Evolutionary conservation across 2,888 invertebrate genomes (phyloP).

Genomic region (Carpatolechia fugitivella): DNA sequence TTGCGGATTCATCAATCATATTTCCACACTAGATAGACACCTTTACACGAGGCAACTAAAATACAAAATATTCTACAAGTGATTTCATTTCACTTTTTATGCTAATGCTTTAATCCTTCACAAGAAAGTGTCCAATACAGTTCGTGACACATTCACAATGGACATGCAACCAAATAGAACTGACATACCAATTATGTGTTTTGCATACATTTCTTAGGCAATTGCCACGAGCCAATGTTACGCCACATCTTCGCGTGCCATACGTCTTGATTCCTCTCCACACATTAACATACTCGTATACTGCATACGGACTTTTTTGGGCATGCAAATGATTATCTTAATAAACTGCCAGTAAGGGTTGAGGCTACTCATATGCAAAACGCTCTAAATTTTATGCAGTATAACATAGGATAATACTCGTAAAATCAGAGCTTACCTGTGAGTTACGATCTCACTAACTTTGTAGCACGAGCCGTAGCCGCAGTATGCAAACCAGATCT

Average conservation of each 20-base stretch:
- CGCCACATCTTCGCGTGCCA: conserved; percentile 17
- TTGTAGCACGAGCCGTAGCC: conserved; percentile 26
- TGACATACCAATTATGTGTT: conserved; percentile 22
- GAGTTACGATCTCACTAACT: conserved; percentile 24
- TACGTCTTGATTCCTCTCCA: conserved; percentile 4
- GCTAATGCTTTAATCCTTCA: conserved; percentile 2
- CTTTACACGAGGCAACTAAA: neutral
- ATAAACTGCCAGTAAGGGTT: conserved; percentile 21
- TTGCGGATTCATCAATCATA: neutral
- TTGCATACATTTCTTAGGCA: conserved; percentile 32
- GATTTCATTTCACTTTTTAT: neutral
- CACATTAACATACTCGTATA: conserved; percentile 12
- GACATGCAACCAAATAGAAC: conserved; percentile 8
- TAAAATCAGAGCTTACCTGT: conserved; percentile 30
- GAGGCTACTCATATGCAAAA: conserved; percentile 34
- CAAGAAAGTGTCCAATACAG: conserved; percentile 11
- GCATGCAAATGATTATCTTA: conserved; percentile 31
- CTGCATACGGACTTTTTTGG: conserved; percentile 28
- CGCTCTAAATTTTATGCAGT: conserved; percentile 35
- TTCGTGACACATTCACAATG: conserved; percentile 14
- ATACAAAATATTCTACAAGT: neutral
- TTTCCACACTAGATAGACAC: neutral
- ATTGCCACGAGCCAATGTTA: conserved; percentile 25
- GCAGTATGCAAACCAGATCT: conserved; percentile 31
- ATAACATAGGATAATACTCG: conserved; percentile 30